Percentiles rank a stretch among this genome's conserved stretches.
phyloP scores from a whole-genome alignment of 1,140 invertebrate genomes.

The Hypsibius dujardini region DNA sequence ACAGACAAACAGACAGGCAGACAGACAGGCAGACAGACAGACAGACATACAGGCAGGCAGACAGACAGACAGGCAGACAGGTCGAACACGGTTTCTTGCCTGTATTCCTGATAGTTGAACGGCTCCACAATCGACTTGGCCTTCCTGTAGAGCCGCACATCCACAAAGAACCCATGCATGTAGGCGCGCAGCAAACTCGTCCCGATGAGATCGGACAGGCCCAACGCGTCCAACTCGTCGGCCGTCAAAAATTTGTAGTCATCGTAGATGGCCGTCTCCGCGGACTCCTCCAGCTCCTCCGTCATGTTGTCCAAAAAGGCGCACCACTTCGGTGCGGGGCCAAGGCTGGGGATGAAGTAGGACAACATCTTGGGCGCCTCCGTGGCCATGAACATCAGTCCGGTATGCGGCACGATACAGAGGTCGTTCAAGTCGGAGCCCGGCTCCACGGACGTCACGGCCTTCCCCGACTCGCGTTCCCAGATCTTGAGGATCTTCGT shows the following conservation, averaged over 20 bases:
- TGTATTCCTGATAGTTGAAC: constrained; percentile 81
- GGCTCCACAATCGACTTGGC: constrained; percentile 74
- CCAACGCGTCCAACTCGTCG: constrained; percentile 71
- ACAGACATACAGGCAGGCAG: too few relatives aligned
- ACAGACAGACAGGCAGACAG: constrained; percentile 41
- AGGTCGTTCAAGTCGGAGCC: constrained; percentile 68
- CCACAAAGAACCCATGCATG: constrained; percentile 97
- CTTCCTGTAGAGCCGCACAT: constrained; percentile 77
- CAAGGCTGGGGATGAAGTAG: constrained; percentile 82
- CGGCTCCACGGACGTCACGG: constrained; percentile 75
- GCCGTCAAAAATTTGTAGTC: constrained; percentile 96
- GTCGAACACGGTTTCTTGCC: constrained; percentile 67
- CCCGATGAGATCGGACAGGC: constrained; percentile 66
- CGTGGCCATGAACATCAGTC: constrained; percentile 72
- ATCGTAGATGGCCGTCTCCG: constrained; percentile 66
- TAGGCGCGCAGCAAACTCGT: constrained; percentile 79
- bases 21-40: too few relatives aligned
- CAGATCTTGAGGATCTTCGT: constrained; percentile 79
- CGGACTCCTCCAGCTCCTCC: constrained; percentile 79
- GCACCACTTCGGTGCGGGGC: constrained; percentile 91
- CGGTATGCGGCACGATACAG: constrained; percentile 62
- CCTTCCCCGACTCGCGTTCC: constrained; percentile 71
- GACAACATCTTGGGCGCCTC: constrained; percentile 82
- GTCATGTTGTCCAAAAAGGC: constrained; percentile 86
- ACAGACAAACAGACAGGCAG: too few relatives aligned